Evolutionary conservation across 2,888 invertebrate genomes (phyloP), one percentile per base, ranked within the genome.

Genomic region (Liposcelis brunnea): DNA sequence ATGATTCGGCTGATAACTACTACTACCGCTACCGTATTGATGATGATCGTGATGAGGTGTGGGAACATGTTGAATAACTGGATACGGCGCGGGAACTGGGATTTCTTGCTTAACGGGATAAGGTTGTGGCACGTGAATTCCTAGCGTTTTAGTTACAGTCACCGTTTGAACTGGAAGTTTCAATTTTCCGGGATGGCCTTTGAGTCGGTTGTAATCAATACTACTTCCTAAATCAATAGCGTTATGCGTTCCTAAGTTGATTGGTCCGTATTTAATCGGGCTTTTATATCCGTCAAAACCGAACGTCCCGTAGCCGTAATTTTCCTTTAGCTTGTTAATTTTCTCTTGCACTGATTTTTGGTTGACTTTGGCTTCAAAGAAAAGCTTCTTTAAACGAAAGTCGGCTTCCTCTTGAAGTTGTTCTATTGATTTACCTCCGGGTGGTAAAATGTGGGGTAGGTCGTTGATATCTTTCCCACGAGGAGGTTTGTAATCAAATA

Each of bases 71-170:
- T 40, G 15, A 40, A 21, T 12, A 16, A 40, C 40, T 14, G 40
- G 16, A 21, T 19, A 19, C 5, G 40, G 40, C 6, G 16, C 19
- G 4, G 40, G 40, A 5, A 40, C 40, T 6, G 40, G 40, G 4
- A 40, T 18, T 40, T 40, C 40, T 16, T 40, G 40, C 16, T 40
- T 40, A 18, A 40, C 40, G 11, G 40, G 40, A 40, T 40, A 40
- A 7, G 40, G 40, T 18, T 40, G 5, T 16, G 40, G 40, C 6
- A 40, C 21, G 16, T 40, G 40, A 11, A 40, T 40, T 5, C 40
- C 40, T 14, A 40, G 19, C n/a, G 40, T 40, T 40, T 40, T 40
- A 19, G 40, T 40, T 19, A 19, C 19, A 11, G 16, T 19, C 7
- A 40, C 40, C 10, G 16, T 40, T 40, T 40, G 40, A 6, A 40